Percentiles rank a stretch among this genome's conserved stretches.
Evolutionary conservation across 2,113 vertebrate genomes (phyloP).

Genomic region (Hucho hucho): DNA sequence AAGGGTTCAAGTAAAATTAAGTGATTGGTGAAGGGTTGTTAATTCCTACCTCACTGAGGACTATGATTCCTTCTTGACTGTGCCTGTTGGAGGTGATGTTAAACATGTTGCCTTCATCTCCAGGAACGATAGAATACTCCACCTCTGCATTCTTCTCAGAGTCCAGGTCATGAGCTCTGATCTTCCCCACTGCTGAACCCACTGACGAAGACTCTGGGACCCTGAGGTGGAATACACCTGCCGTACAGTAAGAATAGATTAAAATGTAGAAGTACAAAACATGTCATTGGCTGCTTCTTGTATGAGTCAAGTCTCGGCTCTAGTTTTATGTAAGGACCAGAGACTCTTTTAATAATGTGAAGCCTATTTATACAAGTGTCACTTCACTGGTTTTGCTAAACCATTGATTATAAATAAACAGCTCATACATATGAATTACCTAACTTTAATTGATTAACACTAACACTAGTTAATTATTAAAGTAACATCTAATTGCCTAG

Average conservation of each 20-base stretch:
- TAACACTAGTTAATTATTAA: too few relatives aligned
- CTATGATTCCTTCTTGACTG: constrained; percentile 86
- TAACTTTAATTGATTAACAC: too few relatives aligned
- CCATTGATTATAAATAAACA: too few relatives aligned
- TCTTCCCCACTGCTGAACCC: constrained; percentile 84
- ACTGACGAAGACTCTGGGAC: constrained; percentile 83
- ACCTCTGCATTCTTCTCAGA: constrained; percentile 86
- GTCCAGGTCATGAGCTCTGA: constrained; percentile 88
- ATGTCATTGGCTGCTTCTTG: neutral
- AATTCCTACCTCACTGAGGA: constrained; percentile 84
- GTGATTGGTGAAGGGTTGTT: too few relatives aligned
- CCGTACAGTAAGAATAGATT: neutral
- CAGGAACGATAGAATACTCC: constrained; percentile 87
- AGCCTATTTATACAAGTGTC: too few relatives aligned
- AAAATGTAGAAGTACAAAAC: neutral
- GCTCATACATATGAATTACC: too few relatives aligned
- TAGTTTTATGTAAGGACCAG: too few relatives aligned
- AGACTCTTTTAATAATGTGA: too few relatives aligned
- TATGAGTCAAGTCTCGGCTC: neutral
- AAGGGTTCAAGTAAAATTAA: too few relatives aligned
- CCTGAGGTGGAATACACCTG: constrained; percentile 91
- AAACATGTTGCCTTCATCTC: constrained; percentile 88
- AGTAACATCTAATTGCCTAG: too few relatives aligned
- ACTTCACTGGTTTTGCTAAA: too few relatives aligned
- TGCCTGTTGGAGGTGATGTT: constrained; percentile 82